These are phyloP conservation scores for Zaprionus nigranus DNA, from an alignment of 1,140 invertebrate species.

Conservation along the genomic window DNA sequence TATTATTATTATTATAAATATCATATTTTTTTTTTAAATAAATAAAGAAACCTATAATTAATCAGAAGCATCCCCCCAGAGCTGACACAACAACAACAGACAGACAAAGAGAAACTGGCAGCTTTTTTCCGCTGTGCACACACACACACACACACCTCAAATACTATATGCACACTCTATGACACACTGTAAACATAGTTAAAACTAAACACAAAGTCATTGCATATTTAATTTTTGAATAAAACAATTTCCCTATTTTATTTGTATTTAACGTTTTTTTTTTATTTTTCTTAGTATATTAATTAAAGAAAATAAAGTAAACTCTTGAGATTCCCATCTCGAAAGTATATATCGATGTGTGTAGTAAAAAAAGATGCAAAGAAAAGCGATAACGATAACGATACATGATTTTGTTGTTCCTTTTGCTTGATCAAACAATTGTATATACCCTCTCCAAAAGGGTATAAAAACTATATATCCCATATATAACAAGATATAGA, in stretches of 20 bases:
- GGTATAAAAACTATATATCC: not conserved
- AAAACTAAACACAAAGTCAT: constrained; percentile 41
- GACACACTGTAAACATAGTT: constrained; percentile 15
- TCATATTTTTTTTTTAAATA: constrained; percentile 38
- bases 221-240: constrained; percentile 33
- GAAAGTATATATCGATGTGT: constrained; percentile 9
- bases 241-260: constrained; percentile 23
- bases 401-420: not conserved
- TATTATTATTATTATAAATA: constrained; percentile 36
- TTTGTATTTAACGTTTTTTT: constrained; percentile 27
- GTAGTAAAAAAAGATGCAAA: constrained; percentile 28
- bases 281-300: constrained; percentile 27
- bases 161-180: constrained; percentile 4
- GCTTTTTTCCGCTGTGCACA: constrained; percentile 30
- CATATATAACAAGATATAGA: not conserved
- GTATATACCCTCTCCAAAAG: not conserved
- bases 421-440: not conserved
- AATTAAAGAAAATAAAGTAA: not conserved
- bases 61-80: constrained; percentile 10
- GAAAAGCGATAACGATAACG: constrained; percentile 1
- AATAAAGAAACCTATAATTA: constrained; percentile 31
- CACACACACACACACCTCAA: constrained; percentile 14
- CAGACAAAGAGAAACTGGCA: constrained; percentile 18
- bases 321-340: constrained; percentile 17
- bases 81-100: constrained; percentile 11